Conservation (phyloP, 2,113 vertebrate genomes). For the Sphyrna mokarran region DNA sequence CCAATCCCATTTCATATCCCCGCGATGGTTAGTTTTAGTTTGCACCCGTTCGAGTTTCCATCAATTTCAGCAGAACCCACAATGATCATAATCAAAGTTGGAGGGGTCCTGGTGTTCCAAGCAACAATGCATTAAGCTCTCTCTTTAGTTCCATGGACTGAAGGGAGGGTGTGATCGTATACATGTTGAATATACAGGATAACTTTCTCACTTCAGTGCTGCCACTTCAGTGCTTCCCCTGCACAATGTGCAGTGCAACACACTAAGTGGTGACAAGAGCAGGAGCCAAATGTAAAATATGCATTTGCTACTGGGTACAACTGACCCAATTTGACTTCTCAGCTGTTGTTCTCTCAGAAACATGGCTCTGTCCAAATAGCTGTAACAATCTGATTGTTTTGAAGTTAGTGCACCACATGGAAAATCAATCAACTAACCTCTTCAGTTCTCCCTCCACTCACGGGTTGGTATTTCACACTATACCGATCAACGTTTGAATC, state of each 20-base stretch:
- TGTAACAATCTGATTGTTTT: background rate
- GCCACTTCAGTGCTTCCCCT: background rate
- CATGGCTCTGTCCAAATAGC: background rate
- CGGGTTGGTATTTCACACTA: slow-evolving; percentile 69
- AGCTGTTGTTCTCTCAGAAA: background rate
- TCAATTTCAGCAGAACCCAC: background rate
- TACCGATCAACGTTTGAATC: slow-evolving; percentile 73
- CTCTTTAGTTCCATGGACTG: background rate
- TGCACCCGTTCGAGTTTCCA: background rate
- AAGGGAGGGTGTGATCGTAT: background rate
- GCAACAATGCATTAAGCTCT: background rate
- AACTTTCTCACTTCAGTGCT: background rate
- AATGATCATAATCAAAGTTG: background rate
- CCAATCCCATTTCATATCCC: background rate
- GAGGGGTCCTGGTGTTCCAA: background rate
- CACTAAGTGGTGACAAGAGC: background rate
- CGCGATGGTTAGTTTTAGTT: background rate
- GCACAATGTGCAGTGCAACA: background rate
- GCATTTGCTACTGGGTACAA: background rate
- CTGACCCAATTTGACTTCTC: background rate
- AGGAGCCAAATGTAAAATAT: background rate
- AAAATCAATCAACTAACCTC: slow-evolving; percentile 59
- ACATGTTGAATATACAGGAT: background rate
- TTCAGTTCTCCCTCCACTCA: slow-evolving; percentile 63
- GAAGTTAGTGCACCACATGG: background rate